Evolutionary conservation across 2,113 vertebrate species (phyloP), one percentile per base, ranked within the genome.

Genomic region (Clarias magur): DNA sequence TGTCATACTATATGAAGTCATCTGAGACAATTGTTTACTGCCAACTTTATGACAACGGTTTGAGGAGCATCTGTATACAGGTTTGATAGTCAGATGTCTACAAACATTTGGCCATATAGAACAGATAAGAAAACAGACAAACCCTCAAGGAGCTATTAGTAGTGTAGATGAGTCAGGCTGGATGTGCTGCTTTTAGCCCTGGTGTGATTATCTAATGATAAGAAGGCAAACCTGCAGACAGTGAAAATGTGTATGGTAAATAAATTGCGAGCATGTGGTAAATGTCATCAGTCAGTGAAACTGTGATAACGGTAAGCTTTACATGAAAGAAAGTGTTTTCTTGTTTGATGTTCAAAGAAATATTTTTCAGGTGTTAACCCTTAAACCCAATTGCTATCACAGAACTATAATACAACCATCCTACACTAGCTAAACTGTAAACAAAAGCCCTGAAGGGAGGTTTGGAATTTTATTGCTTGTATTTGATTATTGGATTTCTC

Each of bases 151-250:
- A 12, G 38, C 8, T 62, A 60, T 65, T 42, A 85, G 59, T 12
- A 27, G 5, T 38, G 70, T 34, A 48, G 59, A 78, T 53, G 60
- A 65, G 42, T 80, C 62, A 86, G 73, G 25, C 42, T 38, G 75
- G 48, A 63, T 85, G 73, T 85, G 73, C 83, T 65, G 73, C 19
- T 73, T 83, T 86, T 86, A 86, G 73, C 21, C 42, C 42, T 54
- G 60, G 27, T 25, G 6, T 23, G 19, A 86, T 15, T 34, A 68
- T 80, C 27, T 42, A 86, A 80, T 38, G 75, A 86, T 56, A 67
- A 59, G 30, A 70, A 68, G 34, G 30, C 60, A 86, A 86, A 38
- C 21, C 62, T 54, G 30, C 3, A 68, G 19, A 57, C 60, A 38
- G 27, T 62, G 25, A 85, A 68, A 57, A 65, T 9, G n/a, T 27